These are phyloP conservation scores for Morpho achilles DNA, from an alignment of 2,888 invertebrate species.

Conservation along the genomic window DNA sequence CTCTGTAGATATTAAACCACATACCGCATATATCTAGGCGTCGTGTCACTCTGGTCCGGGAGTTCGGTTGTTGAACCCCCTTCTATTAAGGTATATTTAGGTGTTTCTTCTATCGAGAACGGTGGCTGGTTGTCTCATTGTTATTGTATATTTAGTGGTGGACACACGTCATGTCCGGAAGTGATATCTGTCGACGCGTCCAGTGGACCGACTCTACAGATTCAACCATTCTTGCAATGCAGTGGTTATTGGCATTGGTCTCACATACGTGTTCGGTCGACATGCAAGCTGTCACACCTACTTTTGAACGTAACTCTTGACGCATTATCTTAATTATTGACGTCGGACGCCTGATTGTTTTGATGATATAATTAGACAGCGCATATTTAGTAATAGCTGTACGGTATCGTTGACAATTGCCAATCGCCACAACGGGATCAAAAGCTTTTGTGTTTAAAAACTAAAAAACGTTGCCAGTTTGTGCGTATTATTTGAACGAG, in stretches of 20 bases:
- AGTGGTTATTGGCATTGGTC: slow-evolving; percentile 44
- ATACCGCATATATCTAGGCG: slow-evolving; percentile 71
- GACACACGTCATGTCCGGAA: slow-evolving; percentile 49
- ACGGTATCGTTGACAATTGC: slow-evolving; percentile 3
- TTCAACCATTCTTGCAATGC: slow-evolving; percentile 19
- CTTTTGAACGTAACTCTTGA: slow-evolving; percentile 34
- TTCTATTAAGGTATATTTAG: slow-evolving; percentile 55
- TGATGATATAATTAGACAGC: slow-evolving; percentile 24
- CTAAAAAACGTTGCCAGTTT: not conserved
- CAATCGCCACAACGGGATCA: slow-evolving; percentile 8
- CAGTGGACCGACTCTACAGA: slow-evolving; percentile 32
- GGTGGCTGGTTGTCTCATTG: slow-evolving; percentile 61
- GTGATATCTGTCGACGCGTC: slow-evolving; percentile 50
- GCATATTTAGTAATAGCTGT: slow-evolving; percentile 14
- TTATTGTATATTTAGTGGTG: slow-evolving; percentile 61
- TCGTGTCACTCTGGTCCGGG: slow-evolving; percentile 54
- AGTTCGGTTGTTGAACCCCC: slow-evolving; percentile 69
- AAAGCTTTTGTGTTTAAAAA: not conserved
- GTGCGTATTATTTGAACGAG: not conserved
- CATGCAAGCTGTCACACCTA: slow-evolving; percentile 30
- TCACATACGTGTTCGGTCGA: slow-evolving; percentile 28
- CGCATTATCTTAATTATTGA: slow-evolving; percentile 34
- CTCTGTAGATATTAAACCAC: slow-evolving; percentile 71
- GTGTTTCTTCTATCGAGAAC: slow-evolving; percentile 36
- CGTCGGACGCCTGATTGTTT: slow-evolving; percentile 29